phyloP scores from a whole-genome alignment of 1,140 invertebrate genomes.

The Drosophila arizonae region DNA sequence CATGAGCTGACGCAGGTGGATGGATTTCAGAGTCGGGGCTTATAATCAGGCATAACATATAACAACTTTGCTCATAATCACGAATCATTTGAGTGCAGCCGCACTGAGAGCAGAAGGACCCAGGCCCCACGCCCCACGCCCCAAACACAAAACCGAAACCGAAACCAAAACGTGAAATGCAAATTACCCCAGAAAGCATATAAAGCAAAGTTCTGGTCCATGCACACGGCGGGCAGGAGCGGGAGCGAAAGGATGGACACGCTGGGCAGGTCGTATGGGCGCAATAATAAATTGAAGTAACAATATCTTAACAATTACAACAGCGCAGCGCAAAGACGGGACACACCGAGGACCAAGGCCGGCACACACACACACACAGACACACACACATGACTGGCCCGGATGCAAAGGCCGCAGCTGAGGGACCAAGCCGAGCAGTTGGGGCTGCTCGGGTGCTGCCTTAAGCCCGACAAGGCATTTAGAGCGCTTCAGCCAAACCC shows the following conservation, averaged over 20 bases:
- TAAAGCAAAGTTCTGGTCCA: constrained; percentile 12
- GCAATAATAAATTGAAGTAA: constrained; percentile 77
- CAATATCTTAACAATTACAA: constrained; percentile 82
- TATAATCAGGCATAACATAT: constrained; percentile 53
- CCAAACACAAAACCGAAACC: constrained; percentile 11
- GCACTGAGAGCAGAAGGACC: constrained; percentile 1
- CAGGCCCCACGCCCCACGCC: neutral
- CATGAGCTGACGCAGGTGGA: constrained; percentile 8
- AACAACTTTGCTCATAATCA: constrained; percentile 72
- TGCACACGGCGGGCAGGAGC: neutral
- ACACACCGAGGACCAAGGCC: constrained; percentile 10
- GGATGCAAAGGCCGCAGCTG: constrained; percentile 23
- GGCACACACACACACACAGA: constrained; percentile 12
- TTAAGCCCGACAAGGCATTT: constrained; percentile 49
- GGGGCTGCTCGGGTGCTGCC: neutral
- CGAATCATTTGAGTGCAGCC: constrained; percentile 65
- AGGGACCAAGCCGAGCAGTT: constrained; percentile 12
- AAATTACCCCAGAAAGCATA: constrained; percentile 62
- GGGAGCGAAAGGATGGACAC: constrained; percentile 1
- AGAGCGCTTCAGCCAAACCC: constrained; percentile 71
- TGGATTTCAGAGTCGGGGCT: constrained; percentile 3
- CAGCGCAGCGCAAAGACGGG: constrained; percentile 37
- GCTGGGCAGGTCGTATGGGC: constrained; percentile 34
- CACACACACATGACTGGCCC: constrained; percentile 13
- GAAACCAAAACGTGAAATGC: constrained; percentile 54